Evolutionary conservation across 1,140 invertebrate genomes (phyloP).

Genomic region (Asbolus verrucosus): DNA sequence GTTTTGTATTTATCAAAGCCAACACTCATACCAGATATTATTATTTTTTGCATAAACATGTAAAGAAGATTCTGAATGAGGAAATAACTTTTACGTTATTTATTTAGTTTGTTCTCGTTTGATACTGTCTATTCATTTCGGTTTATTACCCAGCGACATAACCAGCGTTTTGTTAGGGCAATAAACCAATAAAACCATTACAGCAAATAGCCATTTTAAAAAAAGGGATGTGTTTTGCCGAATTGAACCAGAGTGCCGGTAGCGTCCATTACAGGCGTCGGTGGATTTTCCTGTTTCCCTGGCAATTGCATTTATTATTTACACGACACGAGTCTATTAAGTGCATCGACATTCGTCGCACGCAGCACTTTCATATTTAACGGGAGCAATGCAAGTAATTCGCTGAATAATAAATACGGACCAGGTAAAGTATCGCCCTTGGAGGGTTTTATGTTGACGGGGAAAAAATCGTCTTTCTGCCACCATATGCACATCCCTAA

Average conservation of each 20-base stretch:
- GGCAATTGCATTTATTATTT: slow-evolving; percentile 53
- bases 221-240: slow-evolving; percentile 6
- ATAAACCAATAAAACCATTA: no score
- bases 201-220: no score
- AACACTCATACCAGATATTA: no score
- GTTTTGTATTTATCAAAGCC: no score
- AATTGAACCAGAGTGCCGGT: not conserved
- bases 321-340: slow-evolving; percentile 52
- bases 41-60: no score
- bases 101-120: not conserved
- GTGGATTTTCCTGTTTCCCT: slow-evolving; percentile 15
- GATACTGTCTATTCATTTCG: not conserved
- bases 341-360: slow-evolving; percentile 52
- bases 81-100: not conserved
- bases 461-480: slow-evolving; percentile 28
- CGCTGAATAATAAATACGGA: slow-evolving; percentile 47
- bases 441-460: slow-evolving; percentile 36
- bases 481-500: not conserved
- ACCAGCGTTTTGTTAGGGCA: not conserved
- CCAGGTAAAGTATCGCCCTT: slow-evolving; percentile 44
- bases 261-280: slow-evolving; percentile 13
- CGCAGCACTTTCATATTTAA: slow-evolving; percentile 51
- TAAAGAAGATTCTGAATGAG: no score
- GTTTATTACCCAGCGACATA: not conserved
- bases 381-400: slow-evolving; percentile 50